Base-by-base conservation (phyloP, 2,113 vertebrate species). In the Lophotis ruficrista region DNA sequence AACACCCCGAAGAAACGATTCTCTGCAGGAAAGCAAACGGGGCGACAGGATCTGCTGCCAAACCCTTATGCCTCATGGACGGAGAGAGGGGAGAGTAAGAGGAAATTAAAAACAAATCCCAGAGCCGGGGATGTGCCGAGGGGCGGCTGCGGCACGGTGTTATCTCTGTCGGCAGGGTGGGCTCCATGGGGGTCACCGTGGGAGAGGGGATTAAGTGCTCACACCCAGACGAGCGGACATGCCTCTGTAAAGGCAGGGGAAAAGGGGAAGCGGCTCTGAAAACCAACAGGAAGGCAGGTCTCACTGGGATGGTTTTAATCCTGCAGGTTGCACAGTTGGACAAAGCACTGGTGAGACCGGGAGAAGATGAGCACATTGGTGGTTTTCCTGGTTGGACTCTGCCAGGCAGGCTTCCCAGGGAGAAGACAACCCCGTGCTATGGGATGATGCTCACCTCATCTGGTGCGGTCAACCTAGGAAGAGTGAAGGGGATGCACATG, bases 101-200 rank as follows among this genome's bases (percentile, higher is more conserved):
- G 94, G 96, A 96, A 97, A 96, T 96, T 76, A 97, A 96, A 96
- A 96, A 93, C 85, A 93, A 97, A 96, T 96, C 94, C 90, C 12
- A 1, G 71, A 80, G 62, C 58, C 0, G 0, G 12, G 58, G 90
- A 81, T 62, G 58, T 83, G 85, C 90, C 3, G 24, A 87, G 69
- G 77, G 84, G 85, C 9, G 27, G 83, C 81, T 81, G 77, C 1
- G 1, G 25, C 1, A 0, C 0, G 1, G 64, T 38, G 75, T 79
- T 94, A 50, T 93, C 94, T 83, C 66, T 83, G 76, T 70, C 5
- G 0, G 69, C 81, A 82, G 89, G 83, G 91, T 89, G 91, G 90
- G 76, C 85, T 93, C 85, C 0, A 1, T 0, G 0, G 83, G 70
- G 50, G n/a, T 57, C 79, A 64, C 76, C 0, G 1, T 0, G 1